Evolutionary conservation across 2,888 invertebrate genomes (phyloP).

Genomic region (Ectemnius continuus): DNA sequence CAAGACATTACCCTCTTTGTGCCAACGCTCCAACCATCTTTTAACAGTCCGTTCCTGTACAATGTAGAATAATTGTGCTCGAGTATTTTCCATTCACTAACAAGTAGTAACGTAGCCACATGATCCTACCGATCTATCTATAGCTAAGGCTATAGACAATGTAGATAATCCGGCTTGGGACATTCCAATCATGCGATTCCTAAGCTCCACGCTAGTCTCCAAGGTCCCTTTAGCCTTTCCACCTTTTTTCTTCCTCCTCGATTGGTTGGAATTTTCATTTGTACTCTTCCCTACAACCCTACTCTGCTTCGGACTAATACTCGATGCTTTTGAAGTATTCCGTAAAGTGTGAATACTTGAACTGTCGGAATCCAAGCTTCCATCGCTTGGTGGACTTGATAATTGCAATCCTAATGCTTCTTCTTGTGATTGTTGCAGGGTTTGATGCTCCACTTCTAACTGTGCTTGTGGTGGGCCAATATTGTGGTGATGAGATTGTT

Average conservation of each 20-base stretch:
- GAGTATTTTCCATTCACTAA: no score
- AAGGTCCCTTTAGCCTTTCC: slow-evolving; percentile 76
- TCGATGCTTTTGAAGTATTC: slow-evolving; percentile 65
- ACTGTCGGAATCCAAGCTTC: slow-evolving; percentile 56
- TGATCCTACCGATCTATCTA: slow-evolving; percentile 73
- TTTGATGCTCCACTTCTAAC: slow-evolving; percentile 56
- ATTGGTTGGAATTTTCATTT: slow-evolving; percentile 28
- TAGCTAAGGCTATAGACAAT: slow-evolving; percentile 74
- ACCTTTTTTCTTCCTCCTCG: slow-evolving; percentile 71
- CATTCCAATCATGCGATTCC: slow-evolving; percentile 77
- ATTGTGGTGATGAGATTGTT: slow-evolving; percentile 55
- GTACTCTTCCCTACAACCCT: slow-evolving; percentile 39
- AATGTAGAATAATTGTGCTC: slow-evolving; percentile 27
- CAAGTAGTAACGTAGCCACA: slow-evolving; percentile 14
- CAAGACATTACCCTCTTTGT: slow-evolving; percentile 76
- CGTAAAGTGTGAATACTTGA: slow-evolving; percentile 62
- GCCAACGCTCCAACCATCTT: slow-evolving; percentile 76
- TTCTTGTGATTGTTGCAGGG: slow-evolving; percentile 48
- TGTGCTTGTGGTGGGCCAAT: slow-evolving; percentile 58
- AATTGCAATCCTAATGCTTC: slow-evolving; percentile 45
- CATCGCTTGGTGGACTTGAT: slow-evolving; percentile 47
- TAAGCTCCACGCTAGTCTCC: slow-evolving; percentile 75
- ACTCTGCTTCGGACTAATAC: slow-evolving; percentile 41
- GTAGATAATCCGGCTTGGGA: slow-evolving; percentile 76
- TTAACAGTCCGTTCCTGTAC: slow-evolving; percentile 75